Evolutionary conservation across 2,797 vertebrate genomes (phyloP).

Genomic region (Phoeniculus purpureus): DNA sequence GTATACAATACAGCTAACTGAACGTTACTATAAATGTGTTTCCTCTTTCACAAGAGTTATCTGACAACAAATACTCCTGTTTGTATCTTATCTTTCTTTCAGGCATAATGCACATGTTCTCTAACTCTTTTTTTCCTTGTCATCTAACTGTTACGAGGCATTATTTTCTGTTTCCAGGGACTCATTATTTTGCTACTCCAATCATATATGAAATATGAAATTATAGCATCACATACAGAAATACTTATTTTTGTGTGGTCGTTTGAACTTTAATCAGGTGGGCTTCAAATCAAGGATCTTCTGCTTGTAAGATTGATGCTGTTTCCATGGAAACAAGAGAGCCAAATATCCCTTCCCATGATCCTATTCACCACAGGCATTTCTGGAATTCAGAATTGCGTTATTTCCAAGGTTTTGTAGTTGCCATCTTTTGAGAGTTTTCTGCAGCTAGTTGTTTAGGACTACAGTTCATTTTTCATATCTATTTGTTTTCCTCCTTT

Average conservation of each 20-base stretch:
- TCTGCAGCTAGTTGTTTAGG: too few species aligned
- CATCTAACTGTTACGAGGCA: not conserved
- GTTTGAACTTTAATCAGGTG: too few species aligned
- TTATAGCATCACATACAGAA: not conserved
- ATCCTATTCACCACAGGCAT: too few species aligned
- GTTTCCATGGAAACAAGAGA: too few species aligned
- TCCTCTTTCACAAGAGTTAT: not conserved
- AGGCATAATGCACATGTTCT: not conserved
- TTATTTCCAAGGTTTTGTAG: too few species aligned
- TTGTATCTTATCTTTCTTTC: not conserved
- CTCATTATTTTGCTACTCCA: not conserved
- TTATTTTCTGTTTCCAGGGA: not conserved
- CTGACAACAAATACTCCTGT: not conserved
- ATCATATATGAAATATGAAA: not conserved
- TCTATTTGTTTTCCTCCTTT: too few species aligned
- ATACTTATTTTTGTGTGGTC: not conserved
- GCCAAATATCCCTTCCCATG: too few species aligned
- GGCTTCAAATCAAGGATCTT: too few species aligned
- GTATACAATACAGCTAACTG: not conserved
- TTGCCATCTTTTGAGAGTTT: too few species aligned
- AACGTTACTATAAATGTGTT: not conserved
- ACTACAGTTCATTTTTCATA: too few species aligned
- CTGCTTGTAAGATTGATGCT: too few species aligned
- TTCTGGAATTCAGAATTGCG: too few species aligned
- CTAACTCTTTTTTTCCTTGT: not conserved